Percentiles rank a stretch among this genome's conserved stretches.
Conservation (phyloP, 2,113 vertebrate genomes). For the Cyprinus carpio region DNA sequence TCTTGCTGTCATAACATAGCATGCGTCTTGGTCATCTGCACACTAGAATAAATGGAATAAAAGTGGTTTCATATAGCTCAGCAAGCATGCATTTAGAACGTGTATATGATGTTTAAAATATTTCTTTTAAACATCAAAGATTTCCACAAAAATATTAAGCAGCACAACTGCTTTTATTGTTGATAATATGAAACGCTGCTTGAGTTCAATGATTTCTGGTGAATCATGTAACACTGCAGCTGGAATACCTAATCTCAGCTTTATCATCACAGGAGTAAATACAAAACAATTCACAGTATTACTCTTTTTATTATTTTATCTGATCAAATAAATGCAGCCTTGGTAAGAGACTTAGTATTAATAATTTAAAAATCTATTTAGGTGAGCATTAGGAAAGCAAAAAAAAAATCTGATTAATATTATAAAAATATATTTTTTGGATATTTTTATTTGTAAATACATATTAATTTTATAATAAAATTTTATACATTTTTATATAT, state of each 20-base stretch:
- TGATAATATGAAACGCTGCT: background rate
- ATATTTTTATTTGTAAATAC: no score
- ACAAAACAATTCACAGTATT: no score
- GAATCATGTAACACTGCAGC: background rate
- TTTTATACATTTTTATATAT: background rate
- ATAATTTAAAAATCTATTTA: background rate
- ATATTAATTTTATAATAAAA: background rate
- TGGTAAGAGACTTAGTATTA: no score
- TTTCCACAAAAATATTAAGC: background rate
- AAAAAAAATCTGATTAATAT: background rate
- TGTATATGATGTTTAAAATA: no score
- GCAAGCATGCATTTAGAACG: background rate
- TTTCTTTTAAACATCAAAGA: background rate
- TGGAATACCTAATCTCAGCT: background rate
- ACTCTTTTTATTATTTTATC: no score
- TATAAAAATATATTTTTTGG: no score
- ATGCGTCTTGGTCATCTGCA: background rate
- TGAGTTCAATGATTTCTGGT: background rate
- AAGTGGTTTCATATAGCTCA: no score
- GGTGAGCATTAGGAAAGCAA: background rate
- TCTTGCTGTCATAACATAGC: background rate
- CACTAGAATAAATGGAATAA: background rate
- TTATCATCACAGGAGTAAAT: no score
- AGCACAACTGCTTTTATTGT: background rate
- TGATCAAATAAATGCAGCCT: no score